phyloP scores from a whole-genome alignment of 2,113 vertebrate species.

The Emydocephalus ijimae region DNA sequence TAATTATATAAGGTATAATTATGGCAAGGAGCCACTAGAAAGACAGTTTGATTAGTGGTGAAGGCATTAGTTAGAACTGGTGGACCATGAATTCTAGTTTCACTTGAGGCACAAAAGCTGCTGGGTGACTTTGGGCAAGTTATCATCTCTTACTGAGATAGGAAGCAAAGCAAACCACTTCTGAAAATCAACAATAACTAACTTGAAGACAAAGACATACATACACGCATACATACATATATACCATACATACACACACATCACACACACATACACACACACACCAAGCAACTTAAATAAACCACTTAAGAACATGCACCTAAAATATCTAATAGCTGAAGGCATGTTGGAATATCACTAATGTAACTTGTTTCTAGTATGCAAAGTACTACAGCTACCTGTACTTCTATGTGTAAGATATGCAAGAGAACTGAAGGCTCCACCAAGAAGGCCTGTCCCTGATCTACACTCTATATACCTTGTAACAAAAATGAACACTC shows the following conservation, averaged over 20 bases:
- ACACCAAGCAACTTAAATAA: not conserved
- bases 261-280: not conserved
- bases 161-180: not conserved
- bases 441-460: not conserved
- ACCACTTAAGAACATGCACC: not conserved
- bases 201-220: not conserved
- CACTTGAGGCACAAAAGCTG: not conserved
- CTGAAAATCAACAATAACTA: not conserved
- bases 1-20: not conserved
- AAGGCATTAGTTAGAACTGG: not conserved
- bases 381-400: not conserved
- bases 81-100: not conserved
- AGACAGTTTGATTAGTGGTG: not conserved
- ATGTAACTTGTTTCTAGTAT: not conserved
- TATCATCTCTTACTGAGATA: not conserved
- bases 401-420: not conserved
- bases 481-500: not conserved
- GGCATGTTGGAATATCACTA: not conserved
- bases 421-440: not conserved
- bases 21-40: not conserved
- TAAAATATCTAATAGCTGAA: not conserved
- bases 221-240: not conserved
- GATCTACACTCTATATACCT: not conserved
- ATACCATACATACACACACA: not conserved
- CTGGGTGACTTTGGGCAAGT: not conserved